Evolutionary conservation across 92 coral and sea anemone genomes (phyloP), one percentile per base, ranked within the genome.

Genomic region (Blastomussa wellsi): DNA sequence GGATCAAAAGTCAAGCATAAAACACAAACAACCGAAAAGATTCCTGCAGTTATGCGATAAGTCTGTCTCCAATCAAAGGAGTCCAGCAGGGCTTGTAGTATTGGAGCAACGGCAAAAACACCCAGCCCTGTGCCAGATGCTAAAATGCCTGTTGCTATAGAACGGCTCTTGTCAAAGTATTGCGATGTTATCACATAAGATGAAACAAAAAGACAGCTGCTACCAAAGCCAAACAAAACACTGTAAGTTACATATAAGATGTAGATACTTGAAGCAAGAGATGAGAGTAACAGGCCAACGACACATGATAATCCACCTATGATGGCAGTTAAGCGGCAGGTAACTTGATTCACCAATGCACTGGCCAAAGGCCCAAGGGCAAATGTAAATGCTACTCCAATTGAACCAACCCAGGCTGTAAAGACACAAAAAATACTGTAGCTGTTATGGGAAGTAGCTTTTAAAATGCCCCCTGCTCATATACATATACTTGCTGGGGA

Each of bases 321-420:
- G 6, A 90, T 49, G 13, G 93, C 88, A 19, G 91, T 73, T 41
- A 24, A 38, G 47, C 93, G 87, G 49, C 84, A 89, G 20, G 91
- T 91, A 73, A 92, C 68, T 22, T 73, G 87, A 72, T 72, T 84
- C 20, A 85, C 82, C 81, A 87, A 22, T 24, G 79, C 67, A n/a
- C 88, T 83, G 38, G 87, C 49, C 48, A 89, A 78, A 52, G 92
- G 95, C 9, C 93, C 82, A 29, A 82, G 74, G 15, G 82, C 36
- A 74, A 44, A 86, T 22, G 69, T 42, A 47, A 87, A 31, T 2
- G 93, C 66, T 51, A 80, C 73, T 20, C 89, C 89, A 32, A 89
- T 29, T n/a, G 95, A 92, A 2, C 90, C 90, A 44, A 83, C 87
- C 95, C 93, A 92, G 16, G 95, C 92, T 92, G 91, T 16, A 81